Percentiles rank a stretch among this genome's conserved stretches.
These are phyloP conservation scores for Xyrauchen texanus DNA, from an alignment of 2,113 vertebrate genomes.

Conservation along the genomic window DNA sequence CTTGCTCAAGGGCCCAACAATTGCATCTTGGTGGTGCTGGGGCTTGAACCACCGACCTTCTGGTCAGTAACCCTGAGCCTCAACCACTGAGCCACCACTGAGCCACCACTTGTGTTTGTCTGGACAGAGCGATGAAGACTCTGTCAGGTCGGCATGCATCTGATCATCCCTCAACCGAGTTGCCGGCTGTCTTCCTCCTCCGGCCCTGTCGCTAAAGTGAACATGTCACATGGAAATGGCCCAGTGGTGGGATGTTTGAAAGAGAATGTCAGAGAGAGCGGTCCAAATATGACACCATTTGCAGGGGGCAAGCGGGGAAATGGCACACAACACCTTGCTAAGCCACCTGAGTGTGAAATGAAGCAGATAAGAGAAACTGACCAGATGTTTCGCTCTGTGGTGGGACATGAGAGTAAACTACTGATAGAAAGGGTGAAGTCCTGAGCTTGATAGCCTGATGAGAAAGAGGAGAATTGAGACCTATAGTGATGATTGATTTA, in stretches of 20 bases:
- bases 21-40: too few relatives aligned
- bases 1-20: too few relatives aligned
- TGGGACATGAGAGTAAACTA: constrained; percentile 14
- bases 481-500: constrained; percentile 54
- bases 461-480: constrained; percentile 41
- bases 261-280: constrained; percentile 25
- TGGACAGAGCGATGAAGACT: constrained; percentile 6
- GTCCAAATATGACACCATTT: constrained; percentile 38
- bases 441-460: constrained; percentile 46
- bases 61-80: too few relatives aligned
- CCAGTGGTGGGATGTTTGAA: constrained; percentile 12
- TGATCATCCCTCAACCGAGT: constrained; percentile 20
- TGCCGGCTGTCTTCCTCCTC: not conserved
- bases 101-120: too few relatives aligned
- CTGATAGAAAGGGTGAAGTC: constrained; percentile 31
- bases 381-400: constrained; percentile 50
- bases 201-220: constrained; percentile 27
- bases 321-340: constrained; percentile 26
- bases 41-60: too few relatives aligned
- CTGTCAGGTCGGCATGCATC: constrained; percentile 7
- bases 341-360: constrained; percentile 37
- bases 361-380: constrained; percentile 46
- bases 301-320: constrained; percentile 22
- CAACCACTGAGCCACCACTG: too few relatives aligned
- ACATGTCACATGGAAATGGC: constrained; percentile 25